A percentile compares a stretch with the other conserved stretches of the same genome.
These are phyloP conservation scores for Ceratotherium simum DNA, from an alignment of 2,113 vertebrate species.

Conservation along the genomic window DNA sequence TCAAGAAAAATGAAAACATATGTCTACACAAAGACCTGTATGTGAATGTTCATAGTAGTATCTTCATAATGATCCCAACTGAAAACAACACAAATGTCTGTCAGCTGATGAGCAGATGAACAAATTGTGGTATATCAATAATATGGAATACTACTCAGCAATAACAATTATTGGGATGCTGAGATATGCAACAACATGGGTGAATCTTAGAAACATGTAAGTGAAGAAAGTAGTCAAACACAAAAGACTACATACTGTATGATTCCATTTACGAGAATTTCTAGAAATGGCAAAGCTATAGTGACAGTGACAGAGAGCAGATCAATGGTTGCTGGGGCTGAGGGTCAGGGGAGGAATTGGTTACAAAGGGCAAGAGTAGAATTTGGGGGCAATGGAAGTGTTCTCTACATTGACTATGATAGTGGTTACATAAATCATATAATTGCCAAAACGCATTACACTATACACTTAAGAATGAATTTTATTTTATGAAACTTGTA, in stretches of 20 bases:
- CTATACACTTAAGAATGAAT: not conserved
- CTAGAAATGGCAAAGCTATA: not conserved
- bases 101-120: not conserved
- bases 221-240: not conserved
- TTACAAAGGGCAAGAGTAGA: not conserved
- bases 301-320: not conserved
- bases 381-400: not conserved
- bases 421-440: no score
- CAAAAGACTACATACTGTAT: not conserved
- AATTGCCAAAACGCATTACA: not conserved
- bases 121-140: not conserved
- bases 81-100: not conserved
- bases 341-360: not conserved
- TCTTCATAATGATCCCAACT: not conserved
- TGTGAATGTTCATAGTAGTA: not conserved
- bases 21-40: not conserved
- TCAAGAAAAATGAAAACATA: not conserved
- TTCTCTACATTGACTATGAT: fast-evolving
- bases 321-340: not conserved
- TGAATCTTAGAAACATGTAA: not conserved
- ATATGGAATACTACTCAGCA: not conserved
- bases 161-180: not conserved
- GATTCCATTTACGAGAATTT: not conserved
- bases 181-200: not conserved
- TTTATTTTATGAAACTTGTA: not conserved